Evolutionary conservation across 37 sponge, comb jelly and placozoan genomes (phyloP).

Genomic region (Petrosia ficiformis): DNA sequence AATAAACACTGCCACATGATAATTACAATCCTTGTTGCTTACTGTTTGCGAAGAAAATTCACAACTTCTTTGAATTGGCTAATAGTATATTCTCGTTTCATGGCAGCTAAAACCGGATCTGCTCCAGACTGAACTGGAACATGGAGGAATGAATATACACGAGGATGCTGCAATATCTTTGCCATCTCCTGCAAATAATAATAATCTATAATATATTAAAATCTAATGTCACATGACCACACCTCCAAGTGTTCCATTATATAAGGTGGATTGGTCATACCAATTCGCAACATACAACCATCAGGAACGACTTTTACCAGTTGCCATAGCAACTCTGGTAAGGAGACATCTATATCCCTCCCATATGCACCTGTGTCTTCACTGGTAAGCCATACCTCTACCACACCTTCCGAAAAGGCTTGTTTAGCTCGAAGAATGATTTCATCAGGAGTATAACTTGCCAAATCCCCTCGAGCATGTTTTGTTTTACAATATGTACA

Average conservation of each 20-base stretch:
- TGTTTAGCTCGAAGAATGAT: conserved; percentile 79
- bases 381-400: conserved; percentile 95
- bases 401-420: conserved; percentile 91
- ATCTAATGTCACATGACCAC: not conserved
- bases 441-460: conserved; percentile 86
- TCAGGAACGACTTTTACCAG: conserved; percentile 90
- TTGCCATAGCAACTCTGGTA: conserved; percentile 92
- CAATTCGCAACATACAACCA: conserved; percentile 87
- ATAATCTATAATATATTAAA: not conserved
- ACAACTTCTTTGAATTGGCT: conserved; percentile 77
- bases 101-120: conserved; percentile 85
- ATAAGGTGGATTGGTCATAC: conserved; percentile 99
- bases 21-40: not conserved
- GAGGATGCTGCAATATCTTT: conserved; percentile 74
- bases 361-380: conserved; percentile 97
- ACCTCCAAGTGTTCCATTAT: conserved; percentile 93
- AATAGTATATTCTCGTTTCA: conserved; percentile 92
- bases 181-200: conserved; percentile 79
- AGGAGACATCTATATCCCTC: conserved; percentile 81
- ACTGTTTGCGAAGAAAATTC: conserved; percentile 80
- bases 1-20: not conserved
- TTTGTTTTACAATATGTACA: conserved; percentile 99
- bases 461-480: conserved; percentile 92
- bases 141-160: conserved; percentile 96
- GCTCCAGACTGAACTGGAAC: conserved; percentile 95